Conservation (phyloP, 1,140 invertebrate species). For the Anastatus disparis region DNA sequence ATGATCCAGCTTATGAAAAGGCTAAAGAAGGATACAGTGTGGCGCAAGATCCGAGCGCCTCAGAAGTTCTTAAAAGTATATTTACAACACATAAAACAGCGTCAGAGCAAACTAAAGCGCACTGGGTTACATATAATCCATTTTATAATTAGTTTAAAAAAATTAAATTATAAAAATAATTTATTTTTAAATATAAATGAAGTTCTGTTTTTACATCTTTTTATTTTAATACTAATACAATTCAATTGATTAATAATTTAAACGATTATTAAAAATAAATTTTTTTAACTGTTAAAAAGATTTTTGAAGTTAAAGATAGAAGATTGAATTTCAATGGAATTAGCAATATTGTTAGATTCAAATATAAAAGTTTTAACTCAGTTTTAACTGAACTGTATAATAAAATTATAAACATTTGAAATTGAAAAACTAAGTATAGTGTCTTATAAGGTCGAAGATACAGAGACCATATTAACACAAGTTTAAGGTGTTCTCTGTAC, state of each 20-base stretch:
- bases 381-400: no score
- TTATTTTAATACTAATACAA: background rate
- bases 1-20: constrained; percentile 80
- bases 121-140: constrained; percentile 98
- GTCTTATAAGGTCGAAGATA: no score
- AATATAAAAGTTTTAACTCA: no score
- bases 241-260: background rate
- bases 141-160: constrained; percentile 83
- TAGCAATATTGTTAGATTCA: no score
- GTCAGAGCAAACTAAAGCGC: constrained; percentile 85
- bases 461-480: no score
- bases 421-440: no score
- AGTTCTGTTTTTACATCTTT: constrained; percentile 2
- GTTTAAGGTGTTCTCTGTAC: no score
- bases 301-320: no score
- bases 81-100: constrained; percentile 92
- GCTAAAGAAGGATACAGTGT: constrained; percentile 84
- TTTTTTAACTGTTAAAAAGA: background rate
- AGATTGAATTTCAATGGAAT: no score
- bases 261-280: background rate
- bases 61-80: constrained; percentile 93
- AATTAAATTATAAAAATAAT: constrained; percentile 29
- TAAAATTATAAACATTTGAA: no score
- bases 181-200: constrained; percentile 13
- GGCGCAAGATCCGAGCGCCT: constrained; percentile 90